Evolutionary conservation across 1,140 invertebrate species (phyloP), one percentile per base, ranked within the genome.

Genomic region (Protaetia brevitarsis): DNA sequence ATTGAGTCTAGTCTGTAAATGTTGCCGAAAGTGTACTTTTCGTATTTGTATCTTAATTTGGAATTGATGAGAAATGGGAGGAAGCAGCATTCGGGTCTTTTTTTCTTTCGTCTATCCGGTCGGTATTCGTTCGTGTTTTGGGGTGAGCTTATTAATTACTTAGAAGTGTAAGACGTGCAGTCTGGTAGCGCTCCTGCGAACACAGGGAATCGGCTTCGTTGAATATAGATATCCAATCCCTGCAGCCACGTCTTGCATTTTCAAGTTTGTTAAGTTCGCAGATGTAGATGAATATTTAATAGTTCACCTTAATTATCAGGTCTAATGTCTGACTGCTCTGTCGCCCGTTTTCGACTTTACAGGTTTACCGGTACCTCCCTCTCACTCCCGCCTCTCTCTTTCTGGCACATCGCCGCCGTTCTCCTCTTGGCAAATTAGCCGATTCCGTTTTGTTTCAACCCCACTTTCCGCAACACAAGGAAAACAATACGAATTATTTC

Each of bases 211-310:
- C 68, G 60, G 61, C 65, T 30, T 57, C 61, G 67, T 65, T 69
- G 73, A 74, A 77, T 75, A 74, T 73, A 75, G 73, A 75, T 74
- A 75, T 73, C 71, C 65, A 70, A 73, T 73, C 73, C 68, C 45
- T 59, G 65, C 68, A 68, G 69, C 66, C 73, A 73, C 74, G 75
- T 77, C 75, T 75, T 77, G 75, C 71, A 77, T 77, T 77, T 77
- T 77, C 74, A 77, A 77, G 75, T 77, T 77, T 77, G 75, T 77
- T 77, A 76, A 77, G 69, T 77, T 75, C 72, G 66, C 70, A 70
- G 69, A 68, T 75, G 73, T 75, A 76, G 74, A 77, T 77, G 75
- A 77, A 76, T 77, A 77, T 76, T 77, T 77, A 76, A 77, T 76
- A 66, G 71, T 71, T 41, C 41, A 77, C 75, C 75, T 77, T 77